Conservation (phyloP, 2,888 invertebrate species). For the Sminthurinus aureus region DNA sequence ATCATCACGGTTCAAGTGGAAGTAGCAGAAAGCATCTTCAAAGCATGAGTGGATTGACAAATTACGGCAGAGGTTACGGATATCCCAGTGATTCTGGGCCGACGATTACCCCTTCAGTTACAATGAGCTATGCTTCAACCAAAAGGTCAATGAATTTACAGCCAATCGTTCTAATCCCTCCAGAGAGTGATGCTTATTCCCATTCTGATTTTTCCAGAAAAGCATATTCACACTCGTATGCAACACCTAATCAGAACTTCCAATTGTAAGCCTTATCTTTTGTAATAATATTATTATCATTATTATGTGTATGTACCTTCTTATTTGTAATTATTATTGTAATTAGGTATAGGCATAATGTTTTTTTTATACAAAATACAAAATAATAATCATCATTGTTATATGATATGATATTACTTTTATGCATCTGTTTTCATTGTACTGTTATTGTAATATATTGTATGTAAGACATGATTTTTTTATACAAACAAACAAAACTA, state of each 20-base stretch:
- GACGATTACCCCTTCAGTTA: slow-evolving; percentile 76
- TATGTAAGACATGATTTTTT: no score
- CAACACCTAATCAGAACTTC: slow-evolving; percentile 75
- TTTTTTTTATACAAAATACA: not conserved
- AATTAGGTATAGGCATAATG: not conserved
- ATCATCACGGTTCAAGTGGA: slow-evolving; percentile 71
- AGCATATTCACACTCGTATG: slow-evolving; percentile 69
- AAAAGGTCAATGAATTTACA: slow-evolving; percentile 83
- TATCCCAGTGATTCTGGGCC: slow-evolving; percentile 64
- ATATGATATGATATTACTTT: no score
- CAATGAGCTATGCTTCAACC: slow-evolving; percentile 78
- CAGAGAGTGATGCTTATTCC: slow-evolving; percentile 76
- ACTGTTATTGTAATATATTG: no score
- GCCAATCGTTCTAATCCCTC: slow-evolving; percentile 83
- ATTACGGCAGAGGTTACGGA: slow-evolving; percentile 48
- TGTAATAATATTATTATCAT: not conserved
- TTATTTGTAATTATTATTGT: not conserved
- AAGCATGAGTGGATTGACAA: slow-evolving; percentile 48
- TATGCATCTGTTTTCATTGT: no score
- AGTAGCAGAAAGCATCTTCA: slow-evolving; percentile 48
- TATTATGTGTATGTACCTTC: not conserved
- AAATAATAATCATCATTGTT: not conserved
- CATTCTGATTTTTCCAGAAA: slow-evolving; percentile 82
- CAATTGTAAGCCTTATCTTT: slow-evolving; percentile 66
- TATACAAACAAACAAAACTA: no score